A percentile compares a stretch with the other conserved stretches of the same genome.
These are phyloP conservation scores for Neodiprion pinetum DNA, from an alignment of 1,140 invertebrate species.

Conservation along the genomic window DNA sequence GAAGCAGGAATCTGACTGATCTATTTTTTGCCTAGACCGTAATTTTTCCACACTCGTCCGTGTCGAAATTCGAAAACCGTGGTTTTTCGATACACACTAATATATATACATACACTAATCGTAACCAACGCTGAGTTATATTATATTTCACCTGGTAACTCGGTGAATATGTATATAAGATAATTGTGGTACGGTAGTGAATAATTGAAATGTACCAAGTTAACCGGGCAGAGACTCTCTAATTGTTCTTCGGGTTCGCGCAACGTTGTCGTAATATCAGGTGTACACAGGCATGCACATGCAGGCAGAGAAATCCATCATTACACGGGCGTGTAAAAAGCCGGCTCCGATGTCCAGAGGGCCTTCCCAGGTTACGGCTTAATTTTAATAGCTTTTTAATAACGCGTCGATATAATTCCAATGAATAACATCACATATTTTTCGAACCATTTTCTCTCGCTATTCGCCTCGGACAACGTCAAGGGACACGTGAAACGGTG, in stretches of 20 bases:
- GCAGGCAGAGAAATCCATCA: neutral
- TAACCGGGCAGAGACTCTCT: neutral
- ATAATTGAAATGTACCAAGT: neutral
- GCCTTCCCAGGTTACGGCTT: neutral
- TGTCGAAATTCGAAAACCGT: too few relatives aligned
- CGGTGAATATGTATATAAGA: neutral
- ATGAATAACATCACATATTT: neutral
- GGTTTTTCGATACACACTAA: too few relatives aligned
- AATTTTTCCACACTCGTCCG: too few relatives aligned
- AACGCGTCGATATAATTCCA: neutral
- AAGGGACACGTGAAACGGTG: slow-evolving; percentile 4
- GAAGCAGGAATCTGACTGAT: too few relatives aligned
- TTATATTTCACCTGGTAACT: too few relatives aligned
- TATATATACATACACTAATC: too few relatives aligned
- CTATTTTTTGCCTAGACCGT: too few relatives aligned
- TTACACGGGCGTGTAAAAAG: neutral
- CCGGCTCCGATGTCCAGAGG: neutral
- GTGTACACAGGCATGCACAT: too few relatives aligned
- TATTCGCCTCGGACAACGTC: neutral
- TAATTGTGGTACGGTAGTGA: neutral
- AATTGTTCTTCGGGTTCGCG: too few relatives aligned
- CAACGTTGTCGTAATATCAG: too few relatives aligned
- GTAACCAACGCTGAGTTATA: too few relatives aligned
- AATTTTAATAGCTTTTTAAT: slow-evolving; percentile 5
- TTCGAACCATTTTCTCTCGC: neutral